Conservation (phyloP, 2,888 invertebrate genomes). For the Salticus scenicus region DNA sequence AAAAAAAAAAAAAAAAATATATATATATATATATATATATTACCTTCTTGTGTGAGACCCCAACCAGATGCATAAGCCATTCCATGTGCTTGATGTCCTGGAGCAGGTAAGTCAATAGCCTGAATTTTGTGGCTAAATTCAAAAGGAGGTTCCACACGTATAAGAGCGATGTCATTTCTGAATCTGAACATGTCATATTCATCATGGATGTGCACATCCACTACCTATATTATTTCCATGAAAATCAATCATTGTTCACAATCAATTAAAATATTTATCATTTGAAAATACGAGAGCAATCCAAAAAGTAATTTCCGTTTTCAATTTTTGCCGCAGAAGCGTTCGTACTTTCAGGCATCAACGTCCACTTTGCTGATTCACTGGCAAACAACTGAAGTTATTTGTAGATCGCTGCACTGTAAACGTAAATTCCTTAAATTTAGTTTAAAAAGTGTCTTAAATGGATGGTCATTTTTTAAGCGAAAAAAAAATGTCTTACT, state of each 20-base stretch:
- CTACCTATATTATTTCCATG: conserved; percentile 59
- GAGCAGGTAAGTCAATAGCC: conserved; percentile 62
- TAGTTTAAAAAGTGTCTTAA: too few species aligned
- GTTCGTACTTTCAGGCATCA: background rate
- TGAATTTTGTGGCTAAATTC: conserved; percentile 54
- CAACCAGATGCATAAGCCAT: conserved; percentile 71
- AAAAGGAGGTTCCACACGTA: conserved; percentile 62
- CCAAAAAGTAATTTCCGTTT: too few species aligned
- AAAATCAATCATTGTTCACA: too few species aligned
- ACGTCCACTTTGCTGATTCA: background rate
- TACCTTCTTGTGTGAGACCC: conserved; percentile 69
- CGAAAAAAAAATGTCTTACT: too few species aligned
- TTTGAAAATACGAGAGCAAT: background rate
- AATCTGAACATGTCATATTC: conserved; percentile 58
- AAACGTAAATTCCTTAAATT: too few species aligned
- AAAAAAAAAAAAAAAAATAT: too few species aligned
- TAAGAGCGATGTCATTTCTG: conserved; percentile 69
- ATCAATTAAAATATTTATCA: too few species aligned
- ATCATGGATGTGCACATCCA: conserved; percentile 56
- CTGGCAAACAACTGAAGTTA: background rate
- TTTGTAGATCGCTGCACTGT: too few species aligned
- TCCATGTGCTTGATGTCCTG: conserved; percentile 40
- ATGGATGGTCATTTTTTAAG: too few species aligned
- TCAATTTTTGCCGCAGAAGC: too few species aligned
- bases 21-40: too few species aligned